Evolutionary conservation across 2,113 vertebrate genomes (phyloP), one percentile per base, ranked within the genome.

Genomic region (Anhinga rufa): DNA sequence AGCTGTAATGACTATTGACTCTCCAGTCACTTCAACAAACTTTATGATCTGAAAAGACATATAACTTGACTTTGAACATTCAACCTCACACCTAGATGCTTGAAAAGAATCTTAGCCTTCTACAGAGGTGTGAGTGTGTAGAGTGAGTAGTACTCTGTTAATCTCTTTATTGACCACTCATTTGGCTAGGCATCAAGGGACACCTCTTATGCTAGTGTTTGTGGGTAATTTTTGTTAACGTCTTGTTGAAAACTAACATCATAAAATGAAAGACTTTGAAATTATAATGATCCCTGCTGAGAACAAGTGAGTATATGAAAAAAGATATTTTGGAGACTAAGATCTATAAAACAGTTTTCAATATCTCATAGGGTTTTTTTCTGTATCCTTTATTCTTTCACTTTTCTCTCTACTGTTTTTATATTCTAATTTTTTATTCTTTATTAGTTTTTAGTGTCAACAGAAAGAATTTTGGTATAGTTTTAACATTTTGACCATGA

Each of bases 301-400:
- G 46, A 86, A 42, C 10, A 82, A 52, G 0, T 34, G 11, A 79
- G 82, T 61, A 70, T 24, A 18, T 65, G 6, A 70, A 36, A 75
- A 81, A 15, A 38, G 3, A 5, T 46, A 24, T 69, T 93, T 44
- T 74, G 14, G 11, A 82, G 54, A 65, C 2, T 14, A 61, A 55
- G 55, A 42, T 5, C 34, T 61, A n/a, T 36, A 70, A 60, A 79
- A 42, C 2, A 46, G 9, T 82, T 79, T 74, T 79, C 17, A 86
- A 7, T 7, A 75, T 52, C 61, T 86, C 4, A 66, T 6, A 2
- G 60, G 7, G 1, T 0, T 31, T 81, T 54, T 44, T 71, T 34
- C 54, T 44, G 6, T 49, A 28, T 66, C 48, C 6, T 81, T 78
- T 82, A 55, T 40, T 20, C 2, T 28, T 82, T 86, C 28, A 55